Base-by-base conservation (phyloP, 2,113 vertebrate genomes). In the Gasterosteus aculeatus region DNA sequence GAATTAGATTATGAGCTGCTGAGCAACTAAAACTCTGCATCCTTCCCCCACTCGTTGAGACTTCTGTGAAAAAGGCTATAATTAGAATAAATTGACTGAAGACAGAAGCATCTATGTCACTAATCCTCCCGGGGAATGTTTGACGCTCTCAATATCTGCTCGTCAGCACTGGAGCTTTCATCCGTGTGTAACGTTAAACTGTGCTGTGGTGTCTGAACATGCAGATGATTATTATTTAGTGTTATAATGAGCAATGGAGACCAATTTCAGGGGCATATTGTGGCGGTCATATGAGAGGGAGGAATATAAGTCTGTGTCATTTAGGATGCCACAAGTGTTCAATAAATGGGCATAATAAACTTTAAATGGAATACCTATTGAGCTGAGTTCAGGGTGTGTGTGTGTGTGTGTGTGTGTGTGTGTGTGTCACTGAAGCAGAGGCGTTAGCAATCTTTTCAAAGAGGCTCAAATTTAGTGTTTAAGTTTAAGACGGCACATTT, bases 1-100 rank as follows among this genome's bases (percentile, higher is more conserved):
- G 4, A 67, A 57, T 56, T 49, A 26, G 74, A 85, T 81, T 44
- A 41, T 56, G 49, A 71, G 49, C 77, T 61, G 53, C 38, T 56
- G 54, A 5, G 19, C 16, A 60, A 80, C 33, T 67, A 67, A 75
- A 61, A 73, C 72, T 41, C 31, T 56, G 7, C 54, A 53, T 10
- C 58, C 66, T 33, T 2, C 63, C 47, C 42, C 33, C 69, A 47
- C 29, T 31, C 62, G 29, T 44, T 60, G 53, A 39, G 29, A 64
- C 3, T 10, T 35, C 31, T 69, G 10, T n/a, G 26, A 53, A 11
- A 31, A 38, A 44, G n/a, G 31, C 67, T 71, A n/a, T 11, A 26
- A 7, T 42, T 15, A 57, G 22, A 39, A 69, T 47, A 41, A 2
- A 38, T 39, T 49, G 56, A 61, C 29, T 51, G 19, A 39, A 29